Conservation (phyloP, 2,888 invertebrate species). For the Agonopterix subpropinquella region DNA sequence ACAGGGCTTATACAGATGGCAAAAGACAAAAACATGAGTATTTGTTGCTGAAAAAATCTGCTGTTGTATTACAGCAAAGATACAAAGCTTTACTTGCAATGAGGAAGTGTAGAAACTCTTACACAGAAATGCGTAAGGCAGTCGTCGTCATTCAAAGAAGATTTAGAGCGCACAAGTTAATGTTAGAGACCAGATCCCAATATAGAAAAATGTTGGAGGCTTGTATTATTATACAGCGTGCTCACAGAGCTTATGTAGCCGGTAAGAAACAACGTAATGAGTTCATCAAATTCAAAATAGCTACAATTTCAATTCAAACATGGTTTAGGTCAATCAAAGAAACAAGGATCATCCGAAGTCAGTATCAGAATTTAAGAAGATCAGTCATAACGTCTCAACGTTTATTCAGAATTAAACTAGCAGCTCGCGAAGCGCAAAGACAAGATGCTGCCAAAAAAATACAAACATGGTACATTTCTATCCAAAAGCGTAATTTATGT, state of each 20-base stretch:
- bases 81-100: slow-evolving; percentile 46
- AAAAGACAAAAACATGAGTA: slow-evolving; percentile 38
- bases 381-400: slow-evolving; percentile 47
- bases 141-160: slow-evolving; percentile 36
- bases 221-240: slow-evolving; percentile 53
- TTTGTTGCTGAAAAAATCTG: slow-evolving; percentile 32
- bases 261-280: slow-evolving; percentile 34
- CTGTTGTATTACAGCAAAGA: slow-evolving; percentile 35
- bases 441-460: slow-evolving; percentile 42
- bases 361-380: slow-evolving; percentile 34
- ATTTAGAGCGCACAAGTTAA: slow-evolving; percentile 49
- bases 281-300: slow-evolving; percentile 36
- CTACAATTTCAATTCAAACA: slow-evolving; percentile 53
- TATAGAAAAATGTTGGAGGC: slow-evolving; percentile 48
- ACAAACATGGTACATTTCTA: slow-evolving; percentile 51
- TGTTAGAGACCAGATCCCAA: slow-evolving; percentile 39
- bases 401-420: slow-evolving; percentile 38
- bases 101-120: slow-evolving; percentile 33
- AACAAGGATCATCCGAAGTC: slow-evolving; percentile 26
- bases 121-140: slow-evolving; percentile 27
- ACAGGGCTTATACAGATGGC: slow-evolving; percentile 35
- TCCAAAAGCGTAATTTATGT: slow-evolving; percentile 32
- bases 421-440: slow-evolving; percentile 21
- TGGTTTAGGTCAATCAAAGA: slow-evolving; percentile 39
- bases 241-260: slow-evolving; percentile 34